A percentile compares a stretch with the other conserved stretches of the same genome.
Conservation (phyloP, 2,888 invertebrate species). For the Erebia epiphron region DNA sequence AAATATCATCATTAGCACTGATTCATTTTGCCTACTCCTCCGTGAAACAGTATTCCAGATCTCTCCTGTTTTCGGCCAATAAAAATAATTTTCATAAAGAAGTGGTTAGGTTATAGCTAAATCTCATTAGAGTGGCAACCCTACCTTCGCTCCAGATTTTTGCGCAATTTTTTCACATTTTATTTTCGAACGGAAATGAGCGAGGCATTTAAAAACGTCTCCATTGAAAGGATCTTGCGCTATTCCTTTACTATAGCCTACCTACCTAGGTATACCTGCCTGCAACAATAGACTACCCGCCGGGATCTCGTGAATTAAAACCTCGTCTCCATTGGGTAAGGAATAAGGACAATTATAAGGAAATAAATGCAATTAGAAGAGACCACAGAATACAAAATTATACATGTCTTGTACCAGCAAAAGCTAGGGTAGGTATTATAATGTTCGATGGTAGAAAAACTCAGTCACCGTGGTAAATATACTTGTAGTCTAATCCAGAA, state of each 20-base stretch:
- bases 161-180: constrained; percentile 45
- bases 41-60: too few species aligned
- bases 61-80: too few species aligned
- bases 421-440: too few species aligned
- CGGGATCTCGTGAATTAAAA: constrained; percentile 38
- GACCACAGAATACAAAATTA: constrained; percentile 12
- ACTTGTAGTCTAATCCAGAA: too few species aligned
- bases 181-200: constrained; percentile 49
- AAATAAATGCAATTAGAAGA: constrained; percentile 40
- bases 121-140: neutral
- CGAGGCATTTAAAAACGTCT: constrained; percentile 46
- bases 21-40: too few species aligned
- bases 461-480: too few species aligned
- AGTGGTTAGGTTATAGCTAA: too few species aligned
- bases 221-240: constrained; percentile 48
- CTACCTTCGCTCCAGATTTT: constrained; percentile 36
- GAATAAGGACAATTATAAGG: constrained; percentile 35
- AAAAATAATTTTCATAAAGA: too few species aligned
- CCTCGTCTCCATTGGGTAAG: constrained; percentile 33
- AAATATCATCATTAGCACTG: too few species aligned
- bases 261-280: neutral
- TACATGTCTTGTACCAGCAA: too few species aligned
- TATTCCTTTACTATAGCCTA: constrained; percentile 46
- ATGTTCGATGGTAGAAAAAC: too few species aligned
- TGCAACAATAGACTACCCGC: constrained; percentile 45